These are phyloP conservation scores for Hydroisotoma schaefferi DNA, from an alignment of 2,888 invertebrate genomes.

Conservation along the genomic window DNA sequence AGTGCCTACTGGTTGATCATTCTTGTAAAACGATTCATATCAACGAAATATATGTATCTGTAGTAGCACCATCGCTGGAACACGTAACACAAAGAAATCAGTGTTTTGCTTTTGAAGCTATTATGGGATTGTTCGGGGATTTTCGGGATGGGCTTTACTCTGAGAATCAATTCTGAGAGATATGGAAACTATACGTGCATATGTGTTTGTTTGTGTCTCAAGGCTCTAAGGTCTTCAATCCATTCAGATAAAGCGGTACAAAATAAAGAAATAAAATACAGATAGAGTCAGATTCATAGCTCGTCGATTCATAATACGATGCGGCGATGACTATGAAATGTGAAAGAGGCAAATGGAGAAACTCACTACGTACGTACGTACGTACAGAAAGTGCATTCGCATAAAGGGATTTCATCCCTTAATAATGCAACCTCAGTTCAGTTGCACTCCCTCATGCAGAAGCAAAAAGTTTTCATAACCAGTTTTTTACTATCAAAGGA, in stretches of 20 bases:
- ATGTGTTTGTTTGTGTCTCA: background rate
- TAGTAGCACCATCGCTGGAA: no score
- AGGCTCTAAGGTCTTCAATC: background rate
- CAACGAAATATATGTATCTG: no score
- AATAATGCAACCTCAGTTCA: no score
- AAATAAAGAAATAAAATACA: background rate
- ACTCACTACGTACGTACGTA: no score
- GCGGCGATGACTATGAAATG: slow-evolving; percentile 11
- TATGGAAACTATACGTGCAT: slow-evolving; percentile 8
- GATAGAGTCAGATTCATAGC: slow-evolving; percentile 2
- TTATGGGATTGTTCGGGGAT: slow-evolving; percentile 2
- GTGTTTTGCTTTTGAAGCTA: background rate
- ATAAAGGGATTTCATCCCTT: no score
- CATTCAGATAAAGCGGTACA: background rate
- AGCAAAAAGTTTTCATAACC: no score
- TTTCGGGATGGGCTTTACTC: slow-evolving; percentile 6
- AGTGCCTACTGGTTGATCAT: no score
- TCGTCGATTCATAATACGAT: background rate
- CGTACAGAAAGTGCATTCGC: no score
- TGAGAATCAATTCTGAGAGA: slow-evolving; percentile 15
- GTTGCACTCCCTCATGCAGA: no score
- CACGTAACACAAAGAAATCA: background rate
- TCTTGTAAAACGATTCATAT: no score
- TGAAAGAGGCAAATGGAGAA: no score
- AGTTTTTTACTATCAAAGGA: no score